phyloP scores from a whole-genome alignment of 2,113 vertebrate genomes.

The Menura novaehollandiae region DNA sequence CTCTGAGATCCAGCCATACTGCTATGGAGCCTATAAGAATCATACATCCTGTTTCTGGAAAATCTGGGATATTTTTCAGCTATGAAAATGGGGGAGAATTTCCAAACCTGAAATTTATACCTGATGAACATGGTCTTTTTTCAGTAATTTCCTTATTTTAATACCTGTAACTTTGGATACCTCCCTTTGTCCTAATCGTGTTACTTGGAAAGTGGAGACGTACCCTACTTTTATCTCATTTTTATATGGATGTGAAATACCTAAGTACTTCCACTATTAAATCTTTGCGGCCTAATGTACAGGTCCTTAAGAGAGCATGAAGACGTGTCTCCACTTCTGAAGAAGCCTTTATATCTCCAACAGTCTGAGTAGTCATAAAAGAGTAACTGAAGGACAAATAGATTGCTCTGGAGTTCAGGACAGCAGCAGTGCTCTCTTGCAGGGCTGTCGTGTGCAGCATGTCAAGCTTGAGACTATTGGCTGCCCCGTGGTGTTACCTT shows the following conservation, averaged over 20 bases:
- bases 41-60: not conserved
- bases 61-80: not conserved
- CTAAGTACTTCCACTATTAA: not conserved
- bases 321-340: not conserved
- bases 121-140: fast-evolving
- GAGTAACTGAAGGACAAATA: not conserved
- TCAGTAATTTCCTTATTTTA: not conserved
- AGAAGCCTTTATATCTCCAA: not conserved
- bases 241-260: not conserved
- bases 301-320: not conserved
- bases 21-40: not conserved
- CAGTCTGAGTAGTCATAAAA: not conserved
- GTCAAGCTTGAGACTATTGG: not conserved
- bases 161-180: not conserved
- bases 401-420: not conserved
- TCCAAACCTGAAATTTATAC: not conserved
- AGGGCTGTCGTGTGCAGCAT: fast-evolving
- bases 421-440: not conserved
- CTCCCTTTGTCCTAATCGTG: not conserved
- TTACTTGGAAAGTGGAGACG: not conserved
- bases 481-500: not conserved
- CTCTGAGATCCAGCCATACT: not conserved
- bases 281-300: not conserved
- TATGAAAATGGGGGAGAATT: not conserved
- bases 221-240: not conserved